phyloP scores from a whole-genome alignment of 2,888 invertebrate genomes.

The Calliphora vomitoria region DNA sequence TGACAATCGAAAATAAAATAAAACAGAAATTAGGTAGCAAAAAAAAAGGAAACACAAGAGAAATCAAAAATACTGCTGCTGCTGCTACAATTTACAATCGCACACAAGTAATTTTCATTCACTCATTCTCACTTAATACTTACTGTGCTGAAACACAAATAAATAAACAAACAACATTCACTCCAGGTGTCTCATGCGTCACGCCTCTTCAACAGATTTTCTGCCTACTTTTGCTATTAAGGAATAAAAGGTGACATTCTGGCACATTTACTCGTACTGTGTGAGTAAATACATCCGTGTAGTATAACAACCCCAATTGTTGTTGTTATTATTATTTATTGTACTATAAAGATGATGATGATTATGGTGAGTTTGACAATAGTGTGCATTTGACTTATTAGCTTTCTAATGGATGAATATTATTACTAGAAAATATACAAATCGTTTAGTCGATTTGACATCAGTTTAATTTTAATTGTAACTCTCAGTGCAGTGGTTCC shows the following conservation, averaged over 20 bases:
- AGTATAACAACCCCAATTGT: constrained; percentile 60
- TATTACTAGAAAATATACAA: constrained; percentile 49
- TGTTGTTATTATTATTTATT: constrained; percentile 26
- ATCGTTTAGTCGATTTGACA: constrained; percentile 57
- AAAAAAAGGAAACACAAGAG: background rate
- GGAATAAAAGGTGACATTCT: constrained; percentile 61
- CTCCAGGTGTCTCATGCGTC: constrained; percentile 83
- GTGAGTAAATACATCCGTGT: constrained; percentile 15
- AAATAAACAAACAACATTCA: constrained; percentile 78
- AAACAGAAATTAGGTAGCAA: constrained; percentile 36
- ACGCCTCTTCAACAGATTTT: constrained; percentile 79
- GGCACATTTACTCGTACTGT: constrained; percentile 35
- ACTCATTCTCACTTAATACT: constrained; percentile 9
- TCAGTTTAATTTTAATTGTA: constrained; percentile 66
- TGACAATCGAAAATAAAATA: constrained; percentile 76
- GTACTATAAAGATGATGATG: constrained; percentile 15
- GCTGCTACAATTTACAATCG: constrained; percentile 24
- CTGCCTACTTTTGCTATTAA: constrained; percentile 68
- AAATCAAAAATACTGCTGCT: constrained; percentile 30
- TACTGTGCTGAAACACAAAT: constrained; percentile 7
- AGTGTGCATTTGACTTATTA: constrained; percentile 79
- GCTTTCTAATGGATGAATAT: constrained; percentile 75
- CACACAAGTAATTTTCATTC: constrained; percentile 47
- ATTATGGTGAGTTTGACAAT: constrained; percentile 44
- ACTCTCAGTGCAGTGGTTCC: constrained; percentile 33